These are phyloP conservation scores for Pedionomus torquatus DNA, from an alignment of 2,113 vertebrate genomes.

Conservation along the genomic window DNA sequence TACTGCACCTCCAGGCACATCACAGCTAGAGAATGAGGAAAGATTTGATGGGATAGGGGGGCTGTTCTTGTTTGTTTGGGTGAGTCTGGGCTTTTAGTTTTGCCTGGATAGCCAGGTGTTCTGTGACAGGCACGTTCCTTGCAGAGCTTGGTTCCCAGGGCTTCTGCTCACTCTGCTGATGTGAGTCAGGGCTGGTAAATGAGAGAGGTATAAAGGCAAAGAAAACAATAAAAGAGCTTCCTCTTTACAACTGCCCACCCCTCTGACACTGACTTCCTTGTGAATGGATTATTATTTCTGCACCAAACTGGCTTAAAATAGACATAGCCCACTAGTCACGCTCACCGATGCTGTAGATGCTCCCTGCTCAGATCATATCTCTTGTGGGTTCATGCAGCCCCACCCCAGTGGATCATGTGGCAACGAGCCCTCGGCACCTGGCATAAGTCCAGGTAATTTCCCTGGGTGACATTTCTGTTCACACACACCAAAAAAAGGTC, in stretches of 20 bases:
- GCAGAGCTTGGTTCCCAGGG: neutral
- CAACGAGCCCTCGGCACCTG: neutral
- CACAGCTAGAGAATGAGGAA: neutral
- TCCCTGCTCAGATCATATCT: neutral
- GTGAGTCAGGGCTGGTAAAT: neutral
- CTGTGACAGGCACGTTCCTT: neutral
- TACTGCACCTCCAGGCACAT: neutral
- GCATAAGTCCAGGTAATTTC: conserved; percentile 30
- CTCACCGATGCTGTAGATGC: neutral
- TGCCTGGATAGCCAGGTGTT: neutral
- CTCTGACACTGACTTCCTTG: neutral
- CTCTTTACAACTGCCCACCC: neutral
- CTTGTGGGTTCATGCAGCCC: neutral
- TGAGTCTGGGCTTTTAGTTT: neutral
- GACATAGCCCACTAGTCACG: neutral
- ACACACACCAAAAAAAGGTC: neutral
- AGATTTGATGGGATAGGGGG: neutral
- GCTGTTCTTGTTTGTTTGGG: neutral
- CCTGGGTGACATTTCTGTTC: neutral
- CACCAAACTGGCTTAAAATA: neutral
- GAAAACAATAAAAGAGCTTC: neutral
- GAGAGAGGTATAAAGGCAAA: neutral
- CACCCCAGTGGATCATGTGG: neutral
- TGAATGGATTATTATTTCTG: neutral
- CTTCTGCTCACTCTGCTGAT: neutral